Evolutionary conservation across 2,113 vertebrate genomes (phyloP).

Genomic region (Rafetus swinhoei): DNA sequence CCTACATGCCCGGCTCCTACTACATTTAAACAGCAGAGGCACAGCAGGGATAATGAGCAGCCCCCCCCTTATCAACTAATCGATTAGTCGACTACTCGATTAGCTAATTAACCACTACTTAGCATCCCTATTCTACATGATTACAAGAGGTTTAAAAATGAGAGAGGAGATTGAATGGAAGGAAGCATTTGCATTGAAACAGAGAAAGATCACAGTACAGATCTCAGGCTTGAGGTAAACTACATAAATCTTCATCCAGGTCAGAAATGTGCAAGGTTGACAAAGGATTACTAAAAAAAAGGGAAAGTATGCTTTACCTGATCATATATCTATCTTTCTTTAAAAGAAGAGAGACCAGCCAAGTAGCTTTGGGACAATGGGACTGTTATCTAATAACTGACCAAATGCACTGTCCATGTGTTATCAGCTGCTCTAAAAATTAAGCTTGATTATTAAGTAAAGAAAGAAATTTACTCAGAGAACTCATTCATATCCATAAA

Average conservation of each 20-base stretch:
- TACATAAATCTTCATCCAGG: background rate
- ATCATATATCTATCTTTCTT: background rate
- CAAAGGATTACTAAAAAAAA: conserved; percentile 3
- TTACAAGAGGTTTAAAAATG: background rate
- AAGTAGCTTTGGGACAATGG: background rate
- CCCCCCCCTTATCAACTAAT: no score
- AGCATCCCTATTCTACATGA: no score
- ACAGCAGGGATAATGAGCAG: no score
- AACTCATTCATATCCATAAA: conserved; percentile 30
- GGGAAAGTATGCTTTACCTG: background rate
- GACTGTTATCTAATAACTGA: conserved; percentile 12
- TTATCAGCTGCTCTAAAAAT: background rate
- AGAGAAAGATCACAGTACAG: background rate
- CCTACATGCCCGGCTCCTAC: no score
- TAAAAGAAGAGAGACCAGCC: background rate
- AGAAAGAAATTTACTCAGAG: conserved; percentile 16
- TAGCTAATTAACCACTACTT: no score
- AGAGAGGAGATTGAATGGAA: background rate
- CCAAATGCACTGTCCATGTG: background rate
- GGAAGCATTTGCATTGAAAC: background rate
- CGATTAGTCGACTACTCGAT: no score
- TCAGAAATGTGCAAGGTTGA: background rate
- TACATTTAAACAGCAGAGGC: no score
- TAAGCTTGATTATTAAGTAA: background rate
- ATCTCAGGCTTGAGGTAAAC: background rate